phyloP scores from a whole-genome alignment of 2,797 vertebrate genomes.

The Halcyon leucocephala region DNA sequence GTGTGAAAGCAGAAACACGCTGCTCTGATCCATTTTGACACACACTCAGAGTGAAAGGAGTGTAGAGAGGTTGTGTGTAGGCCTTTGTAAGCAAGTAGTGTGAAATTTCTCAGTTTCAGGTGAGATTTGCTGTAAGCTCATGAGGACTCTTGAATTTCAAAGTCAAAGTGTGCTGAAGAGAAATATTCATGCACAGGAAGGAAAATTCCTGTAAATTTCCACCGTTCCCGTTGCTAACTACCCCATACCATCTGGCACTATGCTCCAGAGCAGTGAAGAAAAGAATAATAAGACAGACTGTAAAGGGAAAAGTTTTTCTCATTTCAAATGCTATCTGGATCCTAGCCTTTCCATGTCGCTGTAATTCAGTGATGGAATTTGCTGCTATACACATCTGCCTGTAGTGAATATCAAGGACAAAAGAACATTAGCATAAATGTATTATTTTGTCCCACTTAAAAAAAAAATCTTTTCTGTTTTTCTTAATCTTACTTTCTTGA shows the following conservation, averaged over 20 bases:
- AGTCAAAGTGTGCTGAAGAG: background rate
- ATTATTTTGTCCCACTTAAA: conserved; percentile 7
- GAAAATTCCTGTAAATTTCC: conserved; percentile 32
- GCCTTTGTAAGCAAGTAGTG: conserved; percentile 1
- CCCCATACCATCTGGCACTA: background rate
- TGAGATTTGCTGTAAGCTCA: conserved; percentile 20
- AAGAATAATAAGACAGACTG: background rate
- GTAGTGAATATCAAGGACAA: background rate
- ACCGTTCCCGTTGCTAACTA: background rate
- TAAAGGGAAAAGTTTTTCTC: background rate
- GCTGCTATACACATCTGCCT: background rate
- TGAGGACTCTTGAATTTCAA: conserved; percentile 39
- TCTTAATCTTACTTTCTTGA: conserved; percentile 43
- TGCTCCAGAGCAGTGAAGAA: background rate
- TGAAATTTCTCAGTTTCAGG: conserved; percentile 54
- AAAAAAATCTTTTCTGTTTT: conserved; percentile 26
- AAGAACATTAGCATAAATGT: background rate
- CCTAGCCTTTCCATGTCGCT: background rate
- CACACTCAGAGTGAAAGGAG: background rate
- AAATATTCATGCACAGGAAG: background rate
- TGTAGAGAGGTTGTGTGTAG: background rate
- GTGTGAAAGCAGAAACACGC: background rate
- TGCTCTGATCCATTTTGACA: background rate
- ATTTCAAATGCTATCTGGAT: background rate
- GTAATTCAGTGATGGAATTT: background rate